Evolutionary conservation across 2,888 invertebrate genomes (phyloP), one percentile per base, ranked within the genome.

Genomic region (Andricus curvator): DNA sequence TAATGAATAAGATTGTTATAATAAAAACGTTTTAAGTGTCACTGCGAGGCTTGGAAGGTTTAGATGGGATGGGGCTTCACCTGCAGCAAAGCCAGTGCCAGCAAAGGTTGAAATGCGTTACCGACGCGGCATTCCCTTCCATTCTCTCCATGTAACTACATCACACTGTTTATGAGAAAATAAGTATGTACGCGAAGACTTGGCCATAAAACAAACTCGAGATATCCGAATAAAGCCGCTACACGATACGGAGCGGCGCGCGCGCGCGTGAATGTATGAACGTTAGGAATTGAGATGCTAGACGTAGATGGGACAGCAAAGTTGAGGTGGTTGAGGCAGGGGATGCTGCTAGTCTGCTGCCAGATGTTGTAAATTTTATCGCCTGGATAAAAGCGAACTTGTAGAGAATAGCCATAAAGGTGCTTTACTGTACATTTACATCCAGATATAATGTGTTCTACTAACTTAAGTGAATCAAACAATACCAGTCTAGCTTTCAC

Each of bases 311-410:
- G 74, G 56, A 74, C 74, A 74, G 56, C 33, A 20, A 74, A 74
- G 74, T 80, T 82, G 62, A 48, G 67, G 74, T 56, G 51, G 74
- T 80, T 82, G 62, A 48, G 64, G 74, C 74, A 74, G 74, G 56
- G 74, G 74, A 79, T 65, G 80, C 82, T 64, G 81, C 78, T 83
- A 85, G 83, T 41, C 82, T 82, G 82, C 83, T 84, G 84, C 85
- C 88, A 89, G 89, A 87, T 89, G 87, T 85, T 88, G 89, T 90
- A 90, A 89, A 89, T 88, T 90, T 90, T 89, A 90, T 90, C 89
- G 88, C 85, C 81, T 81, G 89, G 88, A 89, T 90, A 90, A 89
- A 87, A 86, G 88, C 85, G 84, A 88, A 88, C 87, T 89, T 86
- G 88, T 87, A 87, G 88, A 86, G 88, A 87, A 88, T 85, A 85